A percentile compares a stretch with the other conserved stretches of the same genome.
These are phyloP conservation scores for Philantomba maxwellii DNA, from an alignment of 2,113 vertebrate species.

Conservation along the genomic window DNA sequence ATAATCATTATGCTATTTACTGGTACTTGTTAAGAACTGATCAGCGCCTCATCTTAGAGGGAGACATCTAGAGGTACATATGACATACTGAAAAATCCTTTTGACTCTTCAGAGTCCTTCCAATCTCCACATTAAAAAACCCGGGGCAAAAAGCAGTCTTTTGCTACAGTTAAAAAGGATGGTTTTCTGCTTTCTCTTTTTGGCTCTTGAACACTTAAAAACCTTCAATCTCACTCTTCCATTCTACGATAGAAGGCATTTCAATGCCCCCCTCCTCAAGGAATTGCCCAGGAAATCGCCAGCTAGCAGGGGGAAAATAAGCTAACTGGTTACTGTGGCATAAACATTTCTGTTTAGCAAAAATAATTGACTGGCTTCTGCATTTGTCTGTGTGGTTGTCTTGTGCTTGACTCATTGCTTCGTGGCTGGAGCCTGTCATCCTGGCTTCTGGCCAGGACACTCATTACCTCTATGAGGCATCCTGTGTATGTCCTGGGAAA, in stretches of 20 bases:
- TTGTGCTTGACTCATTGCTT: neutral
- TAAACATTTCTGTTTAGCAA: neutral
- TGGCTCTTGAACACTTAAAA: neutral
- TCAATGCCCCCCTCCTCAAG: neutral
- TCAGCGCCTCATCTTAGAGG: neutral
- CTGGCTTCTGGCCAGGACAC: neutral
- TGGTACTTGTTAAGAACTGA: conserved; percentile 23
- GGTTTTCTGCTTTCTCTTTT: neutral
- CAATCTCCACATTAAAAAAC: neutral
- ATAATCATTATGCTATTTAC: neutral
- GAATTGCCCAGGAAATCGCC: neutral
- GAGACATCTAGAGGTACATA: neutral
- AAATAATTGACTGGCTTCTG: neutral
- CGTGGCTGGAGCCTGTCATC: neutral
- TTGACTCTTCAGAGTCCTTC: neutral
- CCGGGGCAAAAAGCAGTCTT: neutral
- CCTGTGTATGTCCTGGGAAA: neutral
- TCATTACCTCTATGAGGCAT: conserved; percentile 27
- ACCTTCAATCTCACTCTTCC: neutral
- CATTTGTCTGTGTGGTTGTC: neutral
- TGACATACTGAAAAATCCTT: conserved; percentile 17
- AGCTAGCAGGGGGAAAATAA: neutral
- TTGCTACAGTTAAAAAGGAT: neutral
- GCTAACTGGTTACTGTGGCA: neutral
- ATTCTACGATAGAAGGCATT: neutral